Evolutionary conservation across 2,113 vertebrate genomes (phyloP), one percentile per base, ranked within the genome.

Genomic region (Thermophis baileyi): DNA sequence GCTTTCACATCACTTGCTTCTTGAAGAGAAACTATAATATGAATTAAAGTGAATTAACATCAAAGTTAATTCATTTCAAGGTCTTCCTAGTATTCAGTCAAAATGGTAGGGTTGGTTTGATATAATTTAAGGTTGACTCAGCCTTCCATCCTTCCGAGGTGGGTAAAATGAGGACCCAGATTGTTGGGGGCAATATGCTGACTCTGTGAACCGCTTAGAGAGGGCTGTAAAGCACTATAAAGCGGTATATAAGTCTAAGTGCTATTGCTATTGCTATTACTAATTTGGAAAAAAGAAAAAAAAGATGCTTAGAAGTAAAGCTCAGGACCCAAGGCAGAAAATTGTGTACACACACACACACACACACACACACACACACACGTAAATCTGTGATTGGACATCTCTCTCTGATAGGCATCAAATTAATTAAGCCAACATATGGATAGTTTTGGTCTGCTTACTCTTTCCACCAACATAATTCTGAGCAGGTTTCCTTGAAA

Each of bases 211-310:
- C n/a, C n/a, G n/a, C n/a, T n/a, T n/a, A n/a, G n/a, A n/a, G n/a
- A n/a, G n/a, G n/a, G n/a, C n/a, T n/a, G n/a, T n/a, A n/a, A n/a
- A n/a, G n/a, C n/a, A n/a, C n/a, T n/a, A n/a, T n/a, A n/a, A n/a
- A n/a, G n/a, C n/a, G n/a, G n/a, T n/a, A n/a, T n/a, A n/a, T n/a
- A n/a, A n/a, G n/a, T n/a, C n/a, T n/a, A n/a, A n/a, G n/a, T n/a
- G n/a, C n/a, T n/a, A n/a, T n/a, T n/a, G n/a, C n/a, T n/a, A n/a
- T n/a, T n/a, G n/a, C n/a, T n/a, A n/a, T n/a, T n/a, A n/a, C n/a
- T n/a, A n/a, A n/a, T 24, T 8, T 85, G 88, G 94, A 94, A 89
- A 87, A 88, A 60, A 57, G n/a, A 35, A 91, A 85, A 90, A 88
- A 94, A 40, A 0, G 0, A 74, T 0, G 2, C 69, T 6, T 47